These are phyloP conservation scores for Amorpha juglandis DNA, from an alignment of 2,888 invertebrate species.

Conservation along the genomic window DNA sequence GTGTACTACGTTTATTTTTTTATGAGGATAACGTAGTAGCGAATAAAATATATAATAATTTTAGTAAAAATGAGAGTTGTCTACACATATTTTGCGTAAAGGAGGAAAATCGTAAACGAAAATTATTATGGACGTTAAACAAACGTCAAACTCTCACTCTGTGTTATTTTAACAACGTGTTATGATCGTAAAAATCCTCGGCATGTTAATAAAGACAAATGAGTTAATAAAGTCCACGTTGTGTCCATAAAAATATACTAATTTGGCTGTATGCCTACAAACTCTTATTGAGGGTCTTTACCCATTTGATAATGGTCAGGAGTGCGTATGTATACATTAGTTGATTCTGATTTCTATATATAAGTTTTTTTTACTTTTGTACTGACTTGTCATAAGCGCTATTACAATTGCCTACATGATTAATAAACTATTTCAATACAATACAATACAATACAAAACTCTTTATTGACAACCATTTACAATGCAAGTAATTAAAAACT, in stretches of 20 bases:
- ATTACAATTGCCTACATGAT: too few species aligned
- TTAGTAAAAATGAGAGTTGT: neutral
- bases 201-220: conserved; percentile 17
- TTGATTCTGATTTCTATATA: neutral
- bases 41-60: neutral
- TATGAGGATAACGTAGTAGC: too few species aligned
- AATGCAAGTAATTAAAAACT: too few species aligned
- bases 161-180: conserved; percentile 23
- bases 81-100: conserved; percentile 13
- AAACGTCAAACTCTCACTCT: conserved; percentile 2
- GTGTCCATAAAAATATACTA: conserved; percentile 13
- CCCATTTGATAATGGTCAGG: neutral
- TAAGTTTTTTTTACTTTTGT: too few species aligned
- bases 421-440: too few species aligned
- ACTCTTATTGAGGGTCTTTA: conserved; percentile 5
- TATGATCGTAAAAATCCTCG: conserved; percentile 19
- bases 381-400: too few species aligned
- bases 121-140: conserved; percentile 11
- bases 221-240: conserved; percentile 13
- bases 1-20: too few species aligned
- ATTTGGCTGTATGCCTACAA: conserved; percentile 18
- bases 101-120: neutral
- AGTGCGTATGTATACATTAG: neutral
- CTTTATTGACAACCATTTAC: too few species aligned
- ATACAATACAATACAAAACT: too few species aligned